Conservation (phyloP, 2,797 vertebrate species). For the Linurgus olivaceus region DNA sequence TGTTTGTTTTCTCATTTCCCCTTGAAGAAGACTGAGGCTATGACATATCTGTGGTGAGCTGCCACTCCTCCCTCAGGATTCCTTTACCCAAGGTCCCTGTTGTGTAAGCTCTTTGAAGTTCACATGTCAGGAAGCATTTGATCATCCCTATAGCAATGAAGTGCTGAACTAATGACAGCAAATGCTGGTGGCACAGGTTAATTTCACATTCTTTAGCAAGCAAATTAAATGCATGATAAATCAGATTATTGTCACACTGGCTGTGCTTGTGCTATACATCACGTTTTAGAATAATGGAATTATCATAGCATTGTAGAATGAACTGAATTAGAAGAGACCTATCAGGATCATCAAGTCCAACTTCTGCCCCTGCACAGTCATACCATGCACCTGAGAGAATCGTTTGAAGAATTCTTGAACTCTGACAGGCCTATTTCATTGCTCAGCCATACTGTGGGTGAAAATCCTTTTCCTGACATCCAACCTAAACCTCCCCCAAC, state of each 20-base stretch:
- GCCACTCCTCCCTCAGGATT: background rate
- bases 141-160: background rate
- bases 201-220: background rate
- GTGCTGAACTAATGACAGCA: background rate
- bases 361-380: background rate
- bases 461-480: background rate
- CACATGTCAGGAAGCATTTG: background rate
- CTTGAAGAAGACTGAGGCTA: background rate
- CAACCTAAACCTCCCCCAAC: background rate
- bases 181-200: background rate
- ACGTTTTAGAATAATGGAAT: background rate
- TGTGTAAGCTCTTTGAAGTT: background rate
- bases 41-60: background rate
- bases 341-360: background rate
- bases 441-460: background rate
- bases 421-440: background rate
- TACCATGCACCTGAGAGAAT: rapidly evolving
- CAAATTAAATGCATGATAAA: background rate
- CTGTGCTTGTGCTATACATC: background rate
- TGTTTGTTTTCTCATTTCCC: background rate
- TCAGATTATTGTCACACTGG: background rate
- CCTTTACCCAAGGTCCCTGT: background rate
- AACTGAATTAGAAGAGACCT: background rate
- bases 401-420: background rate
- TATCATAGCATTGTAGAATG: background rate